These are phyloP conservation scores for Tapera naevia DNA, from an alignment of 2,797 vertebrate species.

Conservation along the genomic window DNA sequence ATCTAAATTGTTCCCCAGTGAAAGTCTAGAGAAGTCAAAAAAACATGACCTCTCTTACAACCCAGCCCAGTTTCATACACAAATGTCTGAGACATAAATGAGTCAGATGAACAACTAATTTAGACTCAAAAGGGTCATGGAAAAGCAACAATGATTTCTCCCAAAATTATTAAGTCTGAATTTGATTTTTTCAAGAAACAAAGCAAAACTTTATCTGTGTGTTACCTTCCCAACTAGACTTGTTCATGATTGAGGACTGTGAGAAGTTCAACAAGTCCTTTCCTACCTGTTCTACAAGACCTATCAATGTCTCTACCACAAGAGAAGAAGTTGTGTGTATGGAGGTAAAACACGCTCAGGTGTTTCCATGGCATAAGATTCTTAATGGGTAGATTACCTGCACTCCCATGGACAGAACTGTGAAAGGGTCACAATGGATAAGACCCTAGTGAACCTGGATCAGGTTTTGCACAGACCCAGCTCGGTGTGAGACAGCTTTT, in stretches of 20 bases:
- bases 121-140: not conserved
- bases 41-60: not conserved
- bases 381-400: not conserved
- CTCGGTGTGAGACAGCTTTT: rapidly evolving
- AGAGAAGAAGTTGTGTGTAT: not conserved
- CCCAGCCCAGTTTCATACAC: not conserved
- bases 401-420: rapidly evolving
- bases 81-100: not conserved
- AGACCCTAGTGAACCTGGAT: not conserved
- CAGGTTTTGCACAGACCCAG: not conserved
- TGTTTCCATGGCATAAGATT: not conserved
- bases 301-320: rapidly evolving
- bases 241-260: not conserved
- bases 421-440: not conserved
- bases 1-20: not conserved
- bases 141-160: not conserved
- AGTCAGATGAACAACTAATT: not conserved
- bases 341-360: not conserved
- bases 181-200: no score
- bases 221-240: not conserved
- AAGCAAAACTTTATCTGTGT: not conserved
- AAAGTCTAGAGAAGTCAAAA: not conserved
- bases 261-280: not conserved
- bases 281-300: not conserved
- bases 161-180: not conserved